Percentiles rank a stretch among this genome's conserved stretches.
phyloP scores from a whole-genome alignment of 1,140 invertebrate species.

The Tetramorium simillimum region DNA sequence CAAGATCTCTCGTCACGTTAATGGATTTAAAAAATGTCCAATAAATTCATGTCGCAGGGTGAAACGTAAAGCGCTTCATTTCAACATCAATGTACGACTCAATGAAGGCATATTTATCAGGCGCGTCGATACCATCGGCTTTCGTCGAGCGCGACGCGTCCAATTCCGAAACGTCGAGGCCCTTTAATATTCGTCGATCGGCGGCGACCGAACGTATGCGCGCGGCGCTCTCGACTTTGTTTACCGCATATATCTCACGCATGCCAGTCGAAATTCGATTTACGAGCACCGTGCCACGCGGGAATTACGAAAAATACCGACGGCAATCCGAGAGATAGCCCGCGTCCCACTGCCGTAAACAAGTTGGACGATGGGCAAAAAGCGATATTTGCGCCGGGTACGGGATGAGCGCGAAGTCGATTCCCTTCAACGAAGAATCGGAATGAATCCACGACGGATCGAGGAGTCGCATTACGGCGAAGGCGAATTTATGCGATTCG shows the following conservation, averaged over 20 bases:
- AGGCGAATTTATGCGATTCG: conserved; percentile 16
- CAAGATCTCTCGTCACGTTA: background rate
- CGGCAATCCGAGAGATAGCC: conserved; percentile 53
- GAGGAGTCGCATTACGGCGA: background rate
- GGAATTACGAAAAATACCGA: conserved; percentile 60
- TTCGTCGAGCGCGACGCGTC: conserved; percentile 29
- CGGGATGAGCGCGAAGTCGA: conserved; percentile 21
- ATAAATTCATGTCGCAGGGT: background rate
- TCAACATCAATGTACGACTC: background rate
- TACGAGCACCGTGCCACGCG: conserved; percentile 41
- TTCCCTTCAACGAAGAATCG: conserved; percentile 14
- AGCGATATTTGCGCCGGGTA: conserved; percentile 46
- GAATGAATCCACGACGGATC: conserved; percentile 42
- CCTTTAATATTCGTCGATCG: conserved; percentile 44
- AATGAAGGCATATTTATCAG: conserved; percentile 51
- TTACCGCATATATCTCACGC: conserved; percentile 57
- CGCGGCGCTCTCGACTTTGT: conserved; percentile 37
- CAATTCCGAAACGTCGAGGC: conserved; percentile 39
- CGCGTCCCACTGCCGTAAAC: conserved; percentile 35
- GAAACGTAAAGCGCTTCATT: conserved; percentile 5
- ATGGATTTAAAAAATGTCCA: background rate
- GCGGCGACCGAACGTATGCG: background rate
- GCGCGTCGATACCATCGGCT: conserved; percentile 37
- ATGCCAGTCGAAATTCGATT: conserved; percentile 57
- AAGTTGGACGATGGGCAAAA: conserved; percentile 34